Conservation (phyloP, 2,888 invertebrate genomes). For the Thera obeliscata region DNA sequence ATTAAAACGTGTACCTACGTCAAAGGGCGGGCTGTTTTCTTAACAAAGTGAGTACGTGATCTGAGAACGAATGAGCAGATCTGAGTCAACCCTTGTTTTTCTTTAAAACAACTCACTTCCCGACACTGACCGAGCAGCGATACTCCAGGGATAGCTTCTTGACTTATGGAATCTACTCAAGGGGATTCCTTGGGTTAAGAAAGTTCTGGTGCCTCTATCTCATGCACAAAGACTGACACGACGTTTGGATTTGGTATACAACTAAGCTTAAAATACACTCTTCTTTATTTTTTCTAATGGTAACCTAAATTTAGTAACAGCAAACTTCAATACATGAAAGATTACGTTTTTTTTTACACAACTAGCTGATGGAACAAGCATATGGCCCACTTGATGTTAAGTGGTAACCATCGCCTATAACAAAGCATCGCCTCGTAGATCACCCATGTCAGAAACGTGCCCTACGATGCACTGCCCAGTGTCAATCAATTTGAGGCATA, state of each 20-base stretch:
- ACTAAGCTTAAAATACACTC: too few relatives aligned
- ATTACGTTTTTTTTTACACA: too few relatives aligned
- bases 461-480: too few relatives aligned
- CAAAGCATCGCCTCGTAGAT: too few relatives aligned
- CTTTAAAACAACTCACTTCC: constrained; percentile 76
- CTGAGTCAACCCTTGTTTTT: constrained; percentile 75
- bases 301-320: too few relatives aligned
- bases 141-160: constrained; percentile 55
- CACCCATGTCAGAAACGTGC: too few relatives aligned
- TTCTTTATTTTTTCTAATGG: too few relatives aligned
- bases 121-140: constrained; percentile 62
- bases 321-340: too few relatives aligned
- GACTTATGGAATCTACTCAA: constrained; percentile 41
- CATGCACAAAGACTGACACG: background rate
- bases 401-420: too few relatives aligned
- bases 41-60: constrained; percentile 82
- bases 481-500: too few relatives aligned
- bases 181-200: constrained; percentile 24
- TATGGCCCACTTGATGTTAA: too few relatives aligned
- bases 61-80: constrained; percentile 71
- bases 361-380: too few relatives aligned
- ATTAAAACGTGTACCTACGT: constrained; percentile 75
- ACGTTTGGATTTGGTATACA: background rate
- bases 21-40: constrained; percentile 79
- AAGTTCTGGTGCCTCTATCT: background rate